phyloP scores from a whole-genome alignment of 1,140 invertebrate genomes.

The Elysia chlorotica region DNA sequence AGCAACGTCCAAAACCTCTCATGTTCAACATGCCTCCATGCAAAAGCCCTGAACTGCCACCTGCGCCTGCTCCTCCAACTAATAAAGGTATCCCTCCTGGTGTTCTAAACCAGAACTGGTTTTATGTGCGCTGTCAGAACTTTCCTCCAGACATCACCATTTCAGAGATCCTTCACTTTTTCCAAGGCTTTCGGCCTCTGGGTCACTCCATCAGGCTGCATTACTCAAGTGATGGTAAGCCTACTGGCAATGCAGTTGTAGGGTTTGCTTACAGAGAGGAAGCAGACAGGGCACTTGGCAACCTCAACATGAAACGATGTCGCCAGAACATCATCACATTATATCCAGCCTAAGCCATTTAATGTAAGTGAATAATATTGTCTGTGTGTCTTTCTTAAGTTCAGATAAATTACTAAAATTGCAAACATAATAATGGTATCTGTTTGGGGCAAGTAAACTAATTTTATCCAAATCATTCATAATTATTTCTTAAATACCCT shows the following conservation, averaged over 20 bases:
- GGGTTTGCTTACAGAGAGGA: slow-evolving; percentile 77
- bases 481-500: too few relatives aligned
- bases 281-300: slow-evolving; percentile 74
- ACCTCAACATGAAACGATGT: slow-evolving; percentile 54
- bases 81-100: slow-evolving; percentile 31
- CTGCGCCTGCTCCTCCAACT: slow-evolving; percentile 19
- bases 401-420: too few relatives aligned
- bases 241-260: slow-evolving; percentile 87
- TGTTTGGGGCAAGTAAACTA: too few relatives aligned
- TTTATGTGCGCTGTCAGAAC: slow-evolving; percentile 67
- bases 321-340: slow-evolving; percentile 31
- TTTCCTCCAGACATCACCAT: slow-evolving; percentile 83
- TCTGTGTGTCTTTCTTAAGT: too few relatives aligned
- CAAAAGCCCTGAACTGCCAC: not conserved
- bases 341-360: slow-evolving; percentile 17
- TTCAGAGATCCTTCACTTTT: slow-evolving; percentile 86
- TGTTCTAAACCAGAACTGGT: slow-evolving; percentile 32
- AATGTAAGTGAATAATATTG: too few relatives aligned
- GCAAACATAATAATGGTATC: too few relatives aligned
- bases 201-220: slow-evolving; percentile 56
- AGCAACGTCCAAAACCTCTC: not conserved
- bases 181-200: slow-evolving; percentile 64
- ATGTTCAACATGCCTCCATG: not conserved
- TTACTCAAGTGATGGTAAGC: slow-evolving; percentile 60
- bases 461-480: too few relatives aligned